Evolutionary conservation across 2,113 vertebrate genomes (phyloP).

Genomic region (Lamprologus speciosus): DNA sequence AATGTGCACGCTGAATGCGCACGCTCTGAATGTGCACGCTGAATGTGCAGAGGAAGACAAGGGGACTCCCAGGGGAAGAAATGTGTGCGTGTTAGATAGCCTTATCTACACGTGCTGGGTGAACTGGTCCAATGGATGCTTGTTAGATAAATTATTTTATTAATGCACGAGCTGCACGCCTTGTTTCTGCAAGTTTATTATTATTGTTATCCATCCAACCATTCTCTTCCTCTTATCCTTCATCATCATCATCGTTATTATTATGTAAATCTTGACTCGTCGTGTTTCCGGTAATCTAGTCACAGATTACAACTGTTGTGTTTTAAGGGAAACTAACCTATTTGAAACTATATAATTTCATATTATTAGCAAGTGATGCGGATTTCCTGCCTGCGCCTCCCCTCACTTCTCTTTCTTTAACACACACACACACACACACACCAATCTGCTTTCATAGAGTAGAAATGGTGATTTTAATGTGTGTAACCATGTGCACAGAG

Average conservation of each 20-base stretch:
- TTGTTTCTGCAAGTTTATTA: not conserved
- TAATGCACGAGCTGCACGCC: not conserved
- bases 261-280: not conserved
- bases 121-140: not conserved
- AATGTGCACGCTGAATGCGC: fast-evolving
- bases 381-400: not conserved
- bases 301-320: not conserved
- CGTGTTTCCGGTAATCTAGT: not conserved
- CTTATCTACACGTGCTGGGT: not conserved
- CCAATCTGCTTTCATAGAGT: not conserved
- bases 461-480: not conserved
- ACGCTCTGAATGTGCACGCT: not conserved
- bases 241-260: not conserved
- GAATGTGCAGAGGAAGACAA: not conserved
- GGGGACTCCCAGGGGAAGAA: not conserved
- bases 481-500: not conserved
- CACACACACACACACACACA: not conserved
- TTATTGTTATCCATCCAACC: not conserved
- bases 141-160: not conserved
- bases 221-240: not conserved
- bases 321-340: not conserved
- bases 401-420: not conserved
- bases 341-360: not conserved
- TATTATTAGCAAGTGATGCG: not conserved
- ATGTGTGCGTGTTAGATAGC: not conserved